A percentile compares a stretch with the other conserved stretches of the same genome.
These are phyloP conservation scores for Chrysogorgia sp. DNA, from an alignment of 92 coral and sea anemone species.

Conservation along the genomic window DNA sequence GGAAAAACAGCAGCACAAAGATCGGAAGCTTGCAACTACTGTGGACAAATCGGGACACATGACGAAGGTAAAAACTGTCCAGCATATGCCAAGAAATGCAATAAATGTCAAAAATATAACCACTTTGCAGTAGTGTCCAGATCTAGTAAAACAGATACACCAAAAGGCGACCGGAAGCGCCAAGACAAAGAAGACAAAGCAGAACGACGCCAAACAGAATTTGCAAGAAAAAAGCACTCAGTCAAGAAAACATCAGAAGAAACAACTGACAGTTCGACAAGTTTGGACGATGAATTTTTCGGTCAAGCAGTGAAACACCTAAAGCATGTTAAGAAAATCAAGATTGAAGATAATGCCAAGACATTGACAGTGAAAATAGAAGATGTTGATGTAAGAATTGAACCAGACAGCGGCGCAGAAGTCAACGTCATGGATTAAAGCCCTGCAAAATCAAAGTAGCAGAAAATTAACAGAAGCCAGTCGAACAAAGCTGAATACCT, in stretches of 20 bases:
- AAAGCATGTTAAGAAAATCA: no score
- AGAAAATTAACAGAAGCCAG: constrained; percentile 28
- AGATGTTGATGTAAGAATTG: constrained; percentile 36
- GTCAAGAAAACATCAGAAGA: constrained; percentile 39
- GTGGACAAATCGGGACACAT: constrained; percentile 1
- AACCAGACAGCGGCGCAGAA: constrained; percentile 67
- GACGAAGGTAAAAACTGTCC: no score
- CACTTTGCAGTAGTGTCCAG: no score
- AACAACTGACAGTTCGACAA: constrained; percentile 29
- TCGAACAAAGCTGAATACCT: constrained; percentile 40
- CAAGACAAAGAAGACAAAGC: background rate
- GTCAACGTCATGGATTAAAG: constrained; percentile 55
- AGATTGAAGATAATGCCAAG: no score
- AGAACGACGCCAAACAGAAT: constrained; percentile 4
- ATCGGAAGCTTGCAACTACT: background rate
- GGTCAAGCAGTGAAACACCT: constrained; percentile 42
- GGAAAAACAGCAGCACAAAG: background rate
- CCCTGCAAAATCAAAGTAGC: constrained; percentile 37
- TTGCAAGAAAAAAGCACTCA: background rate
- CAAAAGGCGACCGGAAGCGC: no score
- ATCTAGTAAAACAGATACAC: background rate
- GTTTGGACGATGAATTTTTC: no score
- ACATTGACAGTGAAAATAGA: no score
- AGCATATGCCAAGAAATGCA: no score
- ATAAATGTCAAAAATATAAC: no score